These are phyloP conservation scores for Clepsis dumicolana DNA, from an alignment of 2,888 invertebrate species.

Conservation along the genomic window DNA sequence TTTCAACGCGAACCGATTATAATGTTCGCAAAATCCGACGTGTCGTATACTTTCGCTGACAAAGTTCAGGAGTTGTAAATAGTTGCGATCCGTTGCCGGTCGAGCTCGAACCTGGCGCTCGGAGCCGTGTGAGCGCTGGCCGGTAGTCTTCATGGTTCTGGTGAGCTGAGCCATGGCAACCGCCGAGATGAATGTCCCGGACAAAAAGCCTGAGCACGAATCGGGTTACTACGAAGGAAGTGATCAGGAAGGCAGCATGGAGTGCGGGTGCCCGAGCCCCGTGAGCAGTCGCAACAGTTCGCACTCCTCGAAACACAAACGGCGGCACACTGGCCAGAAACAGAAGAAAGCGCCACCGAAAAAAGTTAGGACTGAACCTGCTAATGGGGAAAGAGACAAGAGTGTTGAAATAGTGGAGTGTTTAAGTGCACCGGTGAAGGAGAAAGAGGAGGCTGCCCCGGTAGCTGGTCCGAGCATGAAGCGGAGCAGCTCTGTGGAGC, in stretches of 20 bases:
- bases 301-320: slow-evolving; percentile 74
- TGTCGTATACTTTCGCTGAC: slow-evolving; percentile 78
- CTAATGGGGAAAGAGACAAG: slow-evolving; percentile 71
- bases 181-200: slow-evolving; percentile 87
- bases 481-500: slow-evolving; percentile 77
- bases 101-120: slow-evolving; percentile 13
- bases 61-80: slow-evolving; percentile 61
- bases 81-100: slow-evolving; percentile 46
- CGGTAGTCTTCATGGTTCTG: slow-evolving; percentile 72
- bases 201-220: slow-evolving; percentile 91
- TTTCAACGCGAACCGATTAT: slow-evolving; percentile 66
- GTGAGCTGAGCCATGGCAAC: slow-evolving; percentile 80
- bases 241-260: slow-evolving; percentile 87
- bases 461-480: slow-evolving; percentile 71
- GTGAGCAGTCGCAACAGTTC: slow-evolving; percentile 81
- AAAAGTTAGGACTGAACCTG: slow-evolving; percentile 67
- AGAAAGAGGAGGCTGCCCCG: slow-evolving; percentile 61
- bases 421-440: slow-evolving; percentile 61
- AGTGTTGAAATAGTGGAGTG: slow-evolving; percentile 78
- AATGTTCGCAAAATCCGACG: slow-evolving; percentile 72
- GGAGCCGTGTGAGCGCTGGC: slow-evolving; percentile 46
- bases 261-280: slow-evolving; percentile 81
- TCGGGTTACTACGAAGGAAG: slow-evolving; percentile 94
- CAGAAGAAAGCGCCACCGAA: slow-evolving; percentile 72
- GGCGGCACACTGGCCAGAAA: slow-evolving; percentile 72